Conservation (phyloP, 1,140 invertebrate genomes). For the Eueides isabella region DNA sequence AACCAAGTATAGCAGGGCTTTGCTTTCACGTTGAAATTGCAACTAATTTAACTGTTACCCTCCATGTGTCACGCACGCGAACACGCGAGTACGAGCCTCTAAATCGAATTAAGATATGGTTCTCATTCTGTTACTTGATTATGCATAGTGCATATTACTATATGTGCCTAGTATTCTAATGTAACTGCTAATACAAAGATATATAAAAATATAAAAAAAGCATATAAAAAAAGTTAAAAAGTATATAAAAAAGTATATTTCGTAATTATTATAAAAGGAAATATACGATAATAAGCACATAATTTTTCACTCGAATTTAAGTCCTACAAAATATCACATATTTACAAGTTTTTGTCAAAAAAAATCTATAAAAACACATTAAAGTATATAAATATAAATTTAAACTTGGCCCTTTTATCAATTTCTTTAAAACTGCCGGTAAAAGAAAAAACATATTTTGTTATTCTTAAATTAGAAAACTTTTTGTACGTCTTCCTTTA, state of each 20-base stretch:
- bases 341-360: too few species aligned
- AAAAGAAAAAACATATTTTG: conserved; percentile 57
- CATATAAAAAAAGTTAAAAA: too few species aligned
- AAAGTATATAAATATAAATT: conserved; percentile 27
- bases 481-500: conserved; percentile 47
- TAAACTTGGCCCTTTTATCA: conserved; percentile 33
- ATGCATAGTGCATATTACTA: conserved; percentile 1
- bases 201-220: too few species aligned
- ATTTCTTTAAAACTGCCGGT: conserved; percentile 30
- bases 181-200: too few species aligned
- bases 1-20: conserved; percentile 60
- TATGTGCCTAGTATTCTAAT: neutral
- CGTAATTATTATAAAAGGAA: too few species aligned
- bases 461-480: conserved; percentile 70
- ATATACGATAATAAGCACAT: too few species aligned
- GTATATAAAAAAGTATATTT: too few species aligned
- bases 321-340: too few species aligned
- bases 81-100: conserved; percentile 57
- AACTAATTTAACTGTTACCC: conserved; percentile 77
- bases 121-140: neutral
- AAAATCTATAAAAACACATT: conserved; percentile 28
- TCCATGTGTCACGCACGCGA: conserved; percentile 72
- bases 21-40: conserved; percentile 75
- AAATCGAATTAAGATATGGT: conserved; percentile 38
- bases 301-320: too few species aligned